These are phyloP conservation scores for Paracanthobrama guichenoti DNA, from an alignment of 2,113 vertebrate genomes.

Conservation along the genomic window DNA sequence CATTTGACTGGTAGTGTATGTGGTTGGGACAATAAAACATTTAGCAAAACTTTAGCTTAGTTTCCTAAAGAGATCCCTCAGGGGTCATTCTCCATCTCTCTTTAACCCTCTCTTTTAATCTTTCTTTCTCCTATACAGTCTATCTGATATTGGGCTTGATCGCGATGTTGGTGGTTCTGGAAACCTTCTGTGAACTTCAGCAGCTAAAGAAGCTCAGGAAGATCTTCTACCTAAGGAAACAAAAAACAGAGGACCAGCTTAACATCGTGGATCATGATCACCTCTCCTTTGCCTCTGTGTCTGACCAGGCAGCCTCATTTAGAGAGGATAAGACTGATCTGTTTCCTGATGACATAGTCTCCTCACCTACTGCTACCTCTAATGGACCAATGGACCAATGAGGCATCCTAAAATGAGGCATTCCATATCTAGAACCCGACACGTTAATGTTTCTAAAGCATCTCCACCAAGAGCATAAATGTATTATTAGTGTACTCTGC, in stretches of 20 bases:
- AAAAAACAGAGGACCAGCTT: slow-evolving; percentile 59
- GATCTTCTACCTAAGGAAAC: slow-evolving; percentile 85
- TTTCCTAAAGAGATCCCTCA: not conserved
- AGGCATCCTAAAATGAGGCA: not conserved
- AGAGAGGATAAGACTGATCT: slow-evolving; percentile 78
- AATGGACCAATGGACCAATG: slow-evolving; percentile 72
- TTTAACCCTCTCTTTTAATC: not conserved
- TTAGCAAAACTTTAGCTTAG: not conserved
- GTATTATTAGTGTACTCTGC: not conserved
- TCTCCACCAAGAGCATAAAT: not conserved
- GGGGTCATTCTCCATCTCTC: not conserved
- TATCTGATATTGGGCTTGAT: slow-evolving; percentile 91
- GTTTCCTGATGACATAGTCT: slow-evolving; percentile 68
- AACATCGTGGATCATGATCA: slow-evolving; percentile 75
- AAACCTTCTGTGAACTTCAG: slow-evolving; percentile 94
- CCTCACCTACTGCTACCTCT: slow-evolving; percentile 45
- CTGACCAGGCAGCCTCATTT: slow-evolving; percentile 79
- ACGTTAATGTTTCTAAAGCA: not conserved
- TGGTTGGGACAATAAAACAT: not conserved
- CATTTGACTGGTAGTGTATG: not conserved
- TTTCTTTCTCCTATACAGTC: slow-evolving; percentile 66
- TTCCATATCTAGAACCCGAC: not conserved
- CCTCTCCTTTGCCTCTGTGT: slow-evolving; percentile 86
- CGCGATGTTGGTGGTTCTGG: slow-evolving; percentile 89
- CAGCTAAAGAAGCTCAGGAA: slow-evolving; percentile 87